phyloP scores from a whole-genome alignment of 2,888 invertebrate genomes.

The Chironomus tentans region DNA sequence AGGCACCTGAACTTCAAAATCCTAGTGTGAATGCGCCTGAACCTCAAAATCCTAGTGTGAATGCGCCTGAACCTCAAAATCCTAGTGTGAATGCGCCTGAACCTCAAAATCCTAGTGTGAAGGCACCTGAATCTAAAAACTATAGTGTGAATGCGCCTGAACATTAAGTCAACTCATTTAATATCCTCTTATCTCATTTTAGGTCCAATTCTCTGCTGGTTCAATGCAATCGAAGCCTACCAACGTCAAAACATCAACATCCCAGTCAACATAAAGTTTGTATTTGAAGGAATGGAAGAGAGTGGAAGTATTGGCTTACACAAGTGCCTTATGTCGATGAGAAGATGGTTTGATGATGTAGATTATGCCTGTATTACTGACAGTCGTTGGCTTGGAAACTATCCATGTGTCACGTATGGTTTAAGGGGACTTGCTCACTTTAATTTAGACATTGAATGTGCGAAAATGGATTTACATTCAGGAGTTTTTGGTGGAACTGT shows the following conservation, averaged over 20 bases:
- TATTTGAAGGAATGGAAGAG: conserved; percentile 98
- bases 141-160: too few relatives aligned
- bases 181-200: too few relatives aligned
- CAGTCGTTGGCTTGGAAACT: conserved; percentile 97
- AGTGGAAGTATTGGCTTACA: conserved; percentile 92
- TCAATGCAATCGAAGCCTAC: conserved; percentile 85
- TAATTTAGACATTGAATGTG: conserved; percentile 76
- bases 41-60: conserved; percentile 35
- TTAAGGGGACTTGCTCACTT: conserved; percentile 90
- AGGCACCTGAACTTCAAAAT: too few relatives aligned
- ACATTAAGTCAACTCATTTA: too few relatives aligned
- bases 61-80: too few relatives aligned
- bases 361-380: conserved; percentile 98
- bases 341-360: conserved; percentile 46
- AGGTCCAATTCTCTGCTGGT: conserved; percentile 86
- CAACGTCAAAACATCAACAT: conserved; percentile 57
- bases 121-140: too few relatives aligned
- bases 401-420: conserved; percentile 95
- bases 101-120: too few relatives aligned
- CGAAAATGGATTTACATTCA: conserved; percentile 88
- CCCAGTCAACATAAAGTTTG: conserved; percentile 75
- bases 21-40: too few relatives aligned
- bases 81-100: too few relatives aligned
- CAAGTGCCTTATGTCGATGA: conserved; percentile 60
- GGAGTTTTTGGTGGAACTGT: conserved; percentile 93